Evolutionary conservation across 2,888 invertebrate species (phyloP).

Genomic region (Microctonus aethiopoides): DNA sequence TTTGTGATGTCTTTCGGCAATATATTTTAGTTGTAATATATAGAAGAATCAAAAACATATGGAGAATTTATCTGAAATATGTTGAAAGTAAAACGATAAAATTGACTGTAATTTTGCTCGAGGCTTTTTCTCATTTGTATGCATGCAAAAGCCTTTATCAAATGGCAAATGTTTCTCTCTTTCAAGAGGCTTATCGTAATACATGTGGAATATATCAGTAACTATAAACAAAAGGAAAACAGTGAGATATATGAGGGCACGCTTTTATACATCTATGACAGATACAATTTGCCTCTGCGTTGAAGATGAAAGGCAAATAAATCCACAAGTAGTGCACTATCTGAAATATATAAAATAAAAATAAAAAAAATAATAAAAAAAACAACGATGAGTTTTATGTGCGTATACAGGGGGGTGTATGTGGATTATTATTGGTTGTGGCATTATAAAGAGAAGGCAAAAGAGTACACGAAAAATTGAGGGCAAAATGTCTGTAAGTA

Average conservation of each 20-base stretch:
- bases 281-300: constrained; percentile 37
- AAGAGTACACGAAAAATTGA: constrained; percentile 41
- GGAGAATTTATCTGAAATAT: neutral
- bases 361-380: constrained; percentile 6
- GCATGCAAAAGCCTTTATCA: constrained; percentile 15
- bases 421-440: constrained; percentile 7
- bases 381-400: constrained; percentile 23
- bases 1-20: too few relatives aligned
- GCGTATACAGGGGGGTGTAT: neutral
- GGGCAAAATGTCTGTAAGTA: constrained; percentile 18
- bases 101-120: neutral
- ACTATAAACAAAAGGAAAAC: neutral
- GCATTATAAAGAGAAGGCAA: constrained; percentile 31
- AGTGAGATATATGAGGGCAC: neutral
- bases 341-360: neutral
- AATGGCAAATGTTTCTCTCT: neutral
- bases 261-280: constrained; percentile 24
- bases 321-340: constrained; percentile 18
- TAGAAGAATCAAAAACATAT: too few relatives aligned
- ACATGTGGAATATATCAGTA: constrained; percentile 1
- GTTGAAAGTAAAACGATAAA: neutral
- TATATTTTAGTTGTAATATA: too few relatives aligned
- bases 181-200: constrained; percentile 20
- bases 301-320: constrained; percentile 36
- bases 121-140: constrained; percentile 7